phyloP scores from a whole-genome alignment of 2,113 vertebrate genomes.

The Platichthys stellatus region DNA sequence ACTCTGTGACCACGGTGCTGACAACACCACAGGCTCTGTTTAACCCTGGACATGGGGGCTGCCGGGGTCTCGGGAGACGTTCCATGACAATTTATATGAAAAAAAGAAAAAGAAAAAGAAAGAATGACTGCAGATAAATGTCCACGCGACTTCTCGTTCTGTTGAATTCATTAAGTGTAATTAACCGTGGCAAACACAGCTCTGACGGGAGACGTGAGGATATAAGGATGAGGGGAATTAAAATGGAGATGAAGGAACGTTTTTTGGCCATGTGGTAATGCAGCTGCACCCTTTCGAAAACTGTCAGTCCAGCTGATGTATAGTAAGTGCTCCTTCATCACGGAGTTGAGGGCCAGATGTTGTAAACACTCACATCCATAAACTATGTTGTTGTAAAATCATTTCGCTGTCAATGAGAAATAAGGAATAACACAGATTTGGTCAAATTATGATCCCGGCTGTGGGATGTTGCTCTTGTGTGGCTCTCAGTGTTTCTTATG shows the following conservation, averaged over 20 bases:
- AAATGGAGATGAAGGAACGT: neutral
- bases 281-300: slow-evolving; percentile 2
- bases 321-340: neutral
- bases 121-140: neutral
- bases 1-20: neutral
- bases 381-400: neutral
- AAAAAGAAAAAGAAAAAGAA: no score
- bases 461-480: no score
- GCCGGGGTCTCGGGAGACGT: neutral
- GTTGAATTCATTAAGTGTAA: neutral
- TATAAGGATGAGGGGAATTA: neutral
- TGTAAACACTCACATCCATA: neutral
- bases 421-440: neutral
- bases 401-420: neutral
- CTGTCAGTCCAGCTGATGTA: neutral
- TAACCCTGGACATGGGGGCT: neutral
- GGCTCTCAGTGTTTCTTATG: neutral
- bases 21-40: neutral
- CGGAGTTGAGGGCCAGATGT: neutral
- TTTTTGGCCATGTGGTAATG: neutral
- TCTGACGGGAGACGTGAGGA: neutral
- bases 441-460: neutral
- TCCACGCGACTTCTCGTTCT: neutral
- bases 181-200: neutral
- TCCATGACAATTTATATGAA: neutral